Percentiles rank a stretch among this genome's conserved stretches.
Conservation (phyloP, 1,140 invertebrate species). For the Rhagoletis pomonella region DNA sequence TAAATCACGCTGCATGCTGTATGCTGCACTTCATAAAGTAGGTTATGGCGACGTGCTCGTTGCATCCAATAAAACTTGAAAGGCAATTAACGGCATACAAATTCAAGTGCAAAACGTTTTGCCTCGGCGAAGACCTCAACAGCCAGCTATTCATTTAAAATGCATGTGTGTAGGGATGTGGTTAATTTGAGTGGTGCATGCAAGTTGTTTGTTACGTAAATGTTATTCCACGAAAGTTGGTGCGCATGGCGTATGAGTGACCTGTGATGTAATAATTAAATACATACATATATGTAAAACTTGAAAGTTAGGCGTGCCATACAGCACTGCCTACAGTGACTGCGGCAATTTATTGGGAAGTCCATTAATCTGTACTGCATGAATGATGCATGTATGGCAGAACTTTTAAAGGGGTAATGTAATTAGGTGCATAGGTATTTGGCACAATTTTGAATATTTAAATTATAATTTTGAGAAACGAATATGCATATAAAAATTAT, state of each 20-base stretch:
- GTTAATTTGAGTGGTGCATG: not conserved
- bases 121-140: not conserved
- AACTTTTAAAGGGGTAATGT: not conserved
- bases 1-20: constrained; percentile 32
- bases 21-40: constrained; percentile 38
- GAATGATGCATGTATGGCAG: not conserved
- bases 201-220: not conserved
- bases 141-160: not conserved
- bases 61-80: not conserved
- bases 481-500: too few species aligned
- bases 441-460: too few species aligned
- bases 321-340: not conserved
- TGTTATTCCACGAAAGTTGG: not conserved
- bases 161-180: not conserved
- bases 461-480: too few species aligned
- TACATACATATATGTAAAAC: not conserved
- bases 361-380: not conserved
- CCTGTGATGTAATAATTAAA: constrained; percentile 16
- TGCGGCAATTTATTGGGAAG: not conserved
- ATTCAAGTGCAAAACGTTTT: constrained; percentile 40
- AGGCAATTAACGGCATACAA: constrained; percentile 50
- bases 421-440: too few species aligned
- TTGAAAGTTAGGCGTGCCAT: not conserved
- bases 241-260: constrained; percentile 51
- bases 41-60: constrained; percentile 13